Conservation (phyloP, 1,140 invertebrate genomes). For the Brachionus rubens region DNA sequence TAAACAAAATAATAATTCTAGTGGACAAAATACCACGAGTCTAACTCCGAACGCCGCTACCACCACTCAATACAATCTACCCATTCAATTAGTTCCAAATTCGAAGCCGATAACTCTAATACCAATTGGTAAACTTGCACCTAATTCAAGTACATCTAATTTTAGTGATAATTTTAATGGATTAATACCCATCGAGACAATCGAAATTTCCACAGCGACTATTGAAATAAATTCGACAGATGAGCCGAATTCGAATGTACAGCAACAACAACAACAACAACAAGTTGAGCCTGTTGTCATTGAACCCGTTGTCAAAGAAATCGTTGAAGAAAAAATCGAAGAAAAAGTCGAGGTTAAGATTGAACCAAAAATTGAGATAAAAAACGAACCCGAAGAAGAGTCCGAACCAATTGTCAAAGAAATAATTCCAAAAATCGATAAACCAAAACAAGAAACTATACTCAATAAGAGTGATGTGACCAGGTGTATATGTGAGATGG, state of each 20-base stretch:
- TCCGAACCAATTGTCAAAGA: not conserved
- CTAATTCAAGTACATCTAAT: slow-evolving; percentile 3
- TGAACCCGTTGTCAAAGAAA: too few species aligned
- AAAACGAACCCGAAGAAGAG: not conserved
- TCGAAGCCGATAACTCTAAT: slow-evolving; percentile 18
- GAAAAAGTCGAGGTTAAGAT: not conserved
- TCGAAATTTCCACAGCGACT: slow-evolving; percentile 21
- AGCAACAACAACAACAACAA: too few species aligned
- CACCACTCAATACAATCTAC: not conserved
- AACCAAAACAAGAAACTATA: not conserved
- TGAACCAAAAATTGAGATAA: not conserved
- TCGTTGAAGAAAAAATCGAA: too few species aligned
- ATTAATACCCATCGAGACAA: slow-evolving; percentile 17
- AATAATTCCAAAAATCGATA: too few species aligned
- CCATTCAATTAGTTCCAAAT: slow-evolving; percentile 26
- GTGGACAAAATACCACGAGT: not conserved
- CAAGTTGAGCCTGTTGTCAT: too few species aligned
- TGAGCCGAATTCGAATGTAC: not conserved
- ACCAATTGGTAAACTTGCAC: not conserved
- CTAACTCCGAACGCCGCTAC: not conserved
- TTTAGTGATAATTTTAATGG: slow-evolving; percentile 4
- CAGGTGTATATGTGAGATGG: slow-evolving; percentile 29
- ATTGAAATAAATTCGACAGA: slow-evolving; percentile 36
- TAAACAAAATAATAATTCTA: not conserved
- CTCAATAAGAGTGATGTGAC: not conserved